Base-by-base conservation (phyloP, 1,140 invertebrate genomes). In the Varroa destructor region DNA sequence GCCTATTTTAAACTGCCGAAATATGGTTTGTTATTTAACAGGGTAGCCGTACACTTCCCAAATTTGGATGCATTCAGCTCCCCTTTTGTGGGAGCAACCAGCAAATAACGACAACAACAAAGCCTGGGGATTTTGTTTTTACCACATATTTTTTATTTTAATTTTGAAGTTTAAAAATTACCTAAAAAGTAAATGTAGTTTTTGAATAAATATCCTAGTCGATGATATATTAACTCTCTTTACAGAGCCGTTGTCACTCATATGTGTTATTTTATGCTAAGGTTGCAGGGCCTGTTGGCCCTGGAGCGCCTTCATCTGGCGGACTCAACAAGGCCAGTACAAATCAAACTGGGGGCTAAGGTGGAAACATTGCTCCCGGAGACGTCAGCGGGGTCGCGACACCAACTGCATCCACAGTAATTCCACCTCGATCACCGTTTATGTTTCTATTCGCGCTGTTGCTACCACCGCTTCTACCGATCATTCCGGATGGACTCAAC, bases 401-500 rank as follows among this genome's bases (percentile, higher is more conserved):
- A 25, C 8, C 71, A 25, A 51, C 40, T 14, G 43, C 37, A 61
- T 61, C 57, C 54, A 55, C 58, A n/a, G 43, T 71, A 12, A 58
- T 64, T 4, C 61, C 72, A 25, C 64, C 71, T 43, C 70, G 56
- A 1, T 74, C 75, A 58, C 71, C 73, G 57, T 75, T 77, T 55
- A 74, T 77, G 70, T 74, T 76, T 46, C 71, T 76, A 71, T 72
- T 72, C 56, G 74, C 77, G 67, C 71, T 74, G 72, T 72, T 76
- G 14, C 73, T 76, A 46, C 75, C 76, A 74, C 77, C 78, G 55
- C 79, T 79, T 71, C 79, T 79, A 36, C 90, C 90, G 12, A 82
- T 82, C 56, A 84, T 86, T 4, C 83, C 85, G 12, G 81, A 85
- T 12, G 61, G 61, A 14, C 12, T 67, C 12, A 86, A 89, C 79